These are phyloP conservation scores for Neolamprologus fasciatus DNA, from an alignment of 2,113 vertebrate genomes.

Conservation along the genomic window DNA sequence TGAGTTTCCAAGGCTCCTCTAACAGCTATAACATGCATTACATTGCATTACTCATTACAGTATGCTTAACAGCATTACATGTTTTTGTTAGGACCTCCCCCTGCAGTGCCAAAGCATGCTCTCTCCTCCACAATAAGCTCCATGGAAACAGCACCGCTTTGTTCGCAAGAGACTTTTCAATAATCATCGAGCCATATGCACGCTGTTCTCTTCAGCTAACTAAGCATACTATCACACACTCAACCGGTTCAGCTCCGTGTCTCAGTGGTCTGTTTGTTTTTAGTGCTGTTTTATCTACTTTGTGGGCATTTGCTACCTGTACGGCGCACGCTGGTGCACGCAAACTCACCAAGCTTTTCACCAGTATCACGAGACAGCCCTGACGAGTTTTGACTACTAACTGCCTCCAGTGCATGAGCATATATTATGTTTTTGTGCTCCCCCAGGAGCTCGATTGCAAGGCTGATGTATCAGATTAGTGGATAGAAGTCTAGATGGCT, in stretches of 20 bases:
- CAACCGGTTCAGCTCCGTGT: not conserved
- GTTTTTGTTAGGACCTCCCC: not conserved
- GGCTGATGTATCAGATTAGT: conserved; percentile 62
- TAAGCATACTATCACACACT: not conserved
- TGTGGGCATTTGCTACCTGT: not conserved
- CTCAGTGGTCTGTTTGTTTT: conserved; percentile 2
- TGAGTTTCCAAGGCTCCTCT: not conserved
- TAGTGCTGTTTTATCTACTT: not conserved
- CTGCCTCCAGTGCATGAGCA: conserved; percentile 1
- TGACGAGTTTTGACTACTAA: not conserved
- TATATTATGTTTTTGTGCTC: conserved; percentile 17
- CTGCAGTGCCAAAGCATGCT: not conserved
- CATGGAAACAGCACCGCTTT: conserved; percentile 27
- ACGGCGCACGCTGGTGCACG: not conserved
- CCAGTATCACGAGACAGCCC: not conserved
- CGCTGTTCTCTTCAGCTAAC: conserved; percentile 11
- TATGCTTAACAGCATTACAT: not conserved
- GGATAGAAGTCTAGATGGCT: conserved; percentile 44
- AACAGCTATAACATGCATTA: not conserved
- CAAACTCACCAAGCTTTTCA: not conserved
- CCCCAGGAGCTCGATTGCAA: conserved; percentile 16
- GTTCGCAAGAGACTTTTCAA: conserved; percentile 12
- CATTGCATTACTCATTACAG: not conserved
- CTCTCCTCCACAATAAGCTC: conserved; percentile 18
- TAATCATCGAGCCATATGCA: conserved; percentile 10